phyloP scores from a whole-genome alignment of 2,113 vertebrate species.

The Chloropsis hardwickii region DNA sequence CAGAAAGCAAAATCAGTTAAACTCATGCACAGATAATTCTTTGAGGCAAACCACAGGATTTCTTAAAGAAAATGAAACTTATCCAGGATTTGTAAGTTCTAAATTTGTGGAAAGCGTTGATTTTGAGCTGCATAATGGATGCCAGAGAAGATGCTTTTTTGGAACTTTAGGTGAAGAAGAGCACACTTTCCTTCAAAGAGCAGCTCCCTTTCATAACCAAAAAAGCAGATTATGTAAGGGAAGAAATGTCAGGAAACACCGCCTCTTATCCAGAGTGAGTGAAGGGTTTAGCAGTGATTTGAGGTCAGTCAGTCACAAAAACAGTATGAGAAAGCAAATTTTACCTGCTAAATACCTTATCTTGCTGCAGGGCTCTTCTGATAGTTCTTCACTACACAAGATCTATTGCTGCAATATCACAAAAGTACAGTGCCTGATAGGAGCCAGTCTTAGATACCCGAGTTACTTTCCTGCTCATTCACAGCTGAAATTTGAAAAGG shows the following conservation, averaged over 20 bases:
- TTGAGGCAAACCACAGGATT: background rate
- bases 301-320: background rate
- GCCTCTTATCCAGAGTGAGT: background rate
- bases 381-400: background rate
- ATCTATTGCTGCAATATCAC: background rate
- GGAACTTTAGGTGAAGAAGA: background rate
- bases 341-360: background rate
- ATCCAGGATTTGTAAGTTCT: background rate
- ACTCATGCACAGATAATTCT: background rate
- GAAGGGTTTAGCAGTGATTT: background rate
- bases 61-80: background rate
- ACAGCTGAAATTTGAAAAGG: background rate
- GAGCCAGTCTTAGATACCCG: background rate
- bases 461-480: background rate
- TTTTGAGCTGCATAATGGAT: background rate
- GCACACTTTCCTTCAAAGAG: background rate
- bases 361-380: background rate
- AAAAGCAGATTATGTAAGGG: background rate
- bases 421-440: background rate
- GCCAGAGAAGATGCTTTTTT: background rate
- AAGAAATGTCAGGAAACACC: background rate
- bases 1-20: background rate
- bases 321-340: background rate
- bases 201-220: background rate
- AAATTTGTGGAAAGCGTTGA: background rate